Percentiles rank a stretch among this genome's conserved stretches.
phyloP scores from a whole-genome alignment of 2,113 vertebrate genomes.

The Bufo gargarizans region DNA sequence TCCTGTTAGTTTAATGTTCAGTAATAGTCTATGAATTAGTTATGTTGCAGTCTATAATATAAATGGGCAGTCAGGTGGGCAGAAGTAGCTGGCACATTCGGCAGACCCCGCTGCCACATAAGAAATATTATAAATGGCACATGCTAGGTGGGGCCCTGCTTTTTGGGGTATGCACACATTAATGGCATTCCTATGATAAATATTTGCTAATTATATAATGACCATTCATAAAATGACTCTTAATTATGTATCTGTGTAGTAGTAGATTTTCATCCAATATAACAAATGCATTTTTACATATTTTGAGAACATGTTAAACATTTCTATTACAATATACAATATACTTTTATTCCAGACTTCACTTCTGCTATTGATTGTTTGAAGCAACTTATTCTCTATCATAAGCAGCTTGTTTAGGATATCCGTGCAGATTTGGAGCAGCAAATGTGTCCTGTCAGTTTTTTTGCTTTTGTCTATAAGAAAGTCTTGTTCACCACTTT shows the following conservation, averaged over 20 bases:
- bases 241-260: not conserved
- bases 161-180: not conserved
- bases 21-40: no score
- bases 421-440: not conserved
- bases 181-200: not conserved
- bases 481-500: no score
- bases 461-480: not conserved
- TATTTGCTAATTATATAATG: not conserved
- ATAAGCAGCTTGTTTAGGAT: slow-evolving; percentile 10
- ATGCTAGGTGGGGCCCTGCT: not conserved
- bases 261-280: not conserved
- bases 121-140: not conserved
- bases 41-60: no score
- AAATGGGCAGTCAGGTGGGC: no score
- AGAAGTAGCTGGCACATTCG: not conserved
- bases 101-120: not conserved
- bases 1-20: not conserved
- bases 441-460: not conserved
- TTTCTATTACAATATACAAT: not conserved
- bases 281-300: not conserved
- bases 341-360: not conserved
- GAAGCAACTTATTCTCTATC: not conserved
- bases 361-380: not conserved
- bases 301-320: not conserved
- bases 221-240: not conserved